phyloP scores from a whole-genome alignment of 1,140 invertebrate species.

The Pinna nobilis region DNA sequence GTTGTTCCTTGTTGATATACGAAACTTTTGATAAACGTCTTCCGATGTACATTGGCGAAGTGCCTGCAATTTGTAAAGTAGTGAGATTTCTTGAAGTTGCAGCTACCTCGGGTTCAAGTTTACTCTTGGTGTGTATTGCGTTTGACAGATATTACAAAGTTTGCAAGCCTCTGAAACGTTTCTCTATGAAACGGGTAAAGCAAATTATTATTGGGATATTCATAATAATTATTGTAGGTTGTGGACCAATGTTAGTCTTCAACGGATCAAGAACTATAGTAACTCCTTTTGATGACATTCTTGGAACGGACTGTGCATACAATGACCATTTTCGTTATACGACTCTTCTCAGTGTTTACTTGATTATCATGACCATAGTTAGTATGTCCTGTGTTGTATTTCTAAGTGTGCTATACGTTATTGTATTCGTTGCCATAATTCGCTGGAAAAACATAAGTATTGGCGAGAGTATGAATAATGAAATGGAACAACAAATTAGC shows the following conservation, averaged over 20 bases:
- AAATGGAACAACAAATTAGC: no score
- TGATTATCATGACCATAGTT: neutral
- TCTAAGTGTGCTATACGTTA: neutral
- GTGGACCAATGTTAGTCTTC: constrained; percentile 8
- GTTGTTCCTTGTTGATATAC: constrained; percentile 13
- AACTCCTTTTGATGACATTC: neutral
- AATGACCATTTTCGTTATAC: constrained; percentile 8
- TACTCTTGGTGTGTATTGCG: constrained; percentile 33
- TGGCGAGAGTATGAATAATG: constrained; percentile 6
- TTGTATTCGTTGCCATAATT: constrained; percentile 6
- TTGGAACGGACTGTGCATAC: constrained; percentile 10
- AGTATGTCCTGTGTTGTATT: neutral
- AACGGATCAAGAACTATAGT: neutral
- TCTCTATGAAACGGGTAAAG: constrained; percentile 27
- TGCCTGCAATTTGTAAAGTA: constrained; percentile 29
- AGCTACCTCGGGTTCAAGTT: constrained; percentile 6
- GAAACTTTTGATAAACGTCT: constrained; percentile 40
- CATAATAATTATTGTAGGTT: neutral
- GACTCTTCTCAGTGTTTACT: neutral
- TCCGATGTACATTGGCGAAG: constrained; percentile 34
- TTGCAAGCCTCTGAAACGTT: constrained; percentile 30
- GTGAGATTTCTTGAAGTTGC: constrained; percentile 16
- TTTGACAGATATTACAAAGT: constrained; percentile 42
- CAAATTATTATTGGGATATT: constrained; percentile 5
- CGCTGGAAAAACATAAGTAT: constrained; percentile 4